Evolutionary conservation across 2,797 vertebrate genomes (phyloP).

Genomic region (Arrhamphus sclerolepis): DNA sequence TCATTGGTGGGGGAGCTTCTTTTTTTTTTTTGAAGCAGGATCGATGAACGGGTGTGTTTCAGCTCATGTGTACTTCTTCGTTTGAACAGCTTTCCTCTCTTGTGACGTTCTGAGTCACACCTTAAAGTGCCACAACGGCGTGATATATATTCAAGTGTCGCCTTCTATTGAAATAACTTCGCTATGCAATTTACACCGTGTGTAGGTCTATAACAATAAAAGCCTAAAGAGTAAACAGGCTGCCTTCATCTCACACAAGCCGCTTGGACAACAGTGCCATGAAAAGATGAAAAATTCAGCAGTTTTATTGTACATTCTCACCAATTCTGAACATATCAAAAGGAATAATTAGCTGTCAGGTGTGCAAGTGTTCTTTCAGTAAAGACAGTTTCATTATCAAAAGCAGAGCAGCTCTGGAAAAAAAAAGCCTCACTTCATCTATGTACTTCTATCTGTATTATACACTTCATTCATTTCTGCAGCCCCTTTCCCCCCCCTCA

Average conservation of each 20-base stretch:
- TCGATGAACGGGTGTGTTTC: conserved; percentile 45
- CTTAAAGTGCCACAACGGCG: conserved; percentile 39
- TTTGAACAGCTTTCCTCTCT: conserved; percentile 4
- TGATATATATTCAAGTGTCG: conserved; percentile 64
- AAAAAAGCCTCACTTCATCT: not conserved
- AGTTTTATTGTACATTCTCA: too few relatives aligned
- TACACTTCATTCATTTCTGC: conserved; percentile 25
- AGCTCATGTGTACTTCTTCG: conserved; percentile 5
- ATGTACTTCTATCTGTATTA: conserved; percentile 12
- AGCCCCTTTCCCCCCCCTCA: not conserved
- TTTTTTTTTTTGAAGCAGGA: conserved; percentile 37
- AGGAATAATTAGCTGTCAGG: conserved; percentile 23
- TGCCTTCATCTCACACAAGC: conserved; percentile 38
- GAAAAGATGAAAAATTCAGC: conserved; percentile 8
- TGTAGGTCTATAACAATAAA: conserved; percentile 38
- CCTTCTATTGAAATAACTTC: conserved; percentile 45
- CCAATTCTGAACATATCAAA: conserved; percentile 18
- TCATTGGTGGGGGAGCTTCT: conserved; percentile 27
- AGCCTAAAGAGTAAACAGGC: conserved; percentile 20
- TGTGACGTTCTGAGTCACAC: conserved; percentile 14
- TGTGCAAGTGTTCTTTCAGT: conserved; percentile 23
- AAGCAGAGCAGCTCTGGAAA: conserved; percentile 29
- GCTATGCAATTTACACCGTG: conserved; percentile 38
- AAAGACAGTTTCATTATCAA: conserved; percentile 35
- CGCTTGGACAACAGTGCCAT: conserved; percentile 27